Evolutionary conservation across 2,113 vertebrate genomes (phyloP).

Genomic region (Eclectus roratus): DNA sequence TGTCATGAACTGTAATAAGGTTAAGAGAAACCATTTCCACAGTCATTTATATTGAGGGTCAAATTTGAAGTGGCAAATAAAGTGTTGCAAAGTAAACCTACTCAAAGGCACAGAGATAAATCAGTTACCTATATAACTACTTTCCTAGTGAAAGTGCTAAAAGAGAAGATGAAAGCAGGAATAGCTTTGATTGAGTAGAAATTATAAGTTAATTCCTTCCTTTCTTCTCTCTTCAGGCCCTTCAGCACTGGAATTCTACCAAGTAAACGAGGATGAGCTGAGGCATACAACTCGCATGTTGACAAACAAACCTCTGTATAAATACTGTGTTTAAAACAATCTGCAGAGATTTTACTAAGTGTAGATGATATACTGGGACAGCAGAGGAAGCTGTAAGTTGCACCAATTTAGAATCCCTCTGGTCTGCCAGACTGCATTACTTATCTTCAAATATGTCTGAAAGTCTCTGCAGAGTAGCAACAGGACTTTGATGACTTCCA

Average conservation of each 20-base stretch:
- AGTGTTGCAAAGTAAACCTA: neutral
- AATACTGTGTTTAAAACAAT: neutral
- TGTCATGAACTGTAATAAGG: neutral
- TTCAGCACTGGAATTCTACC: neutral
- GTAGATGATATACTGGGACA: neutral
- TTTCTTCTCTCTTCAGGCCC: neutral
- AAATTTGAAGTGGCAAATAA: neutral
- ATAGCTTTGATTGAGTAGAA: neutral
- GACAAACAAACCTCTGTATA: neutral
- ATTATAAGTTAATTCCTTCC: neutral
- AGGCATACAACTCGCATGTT: neutral
- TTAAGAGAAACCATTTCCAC: neutral
- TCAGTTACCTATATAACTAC: neutral
- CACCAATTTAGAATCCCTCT: neutral
- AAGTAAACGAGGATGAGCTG: neutral
- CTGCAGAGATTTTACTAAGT: neutral
- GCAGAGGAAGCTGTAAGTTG: neutral
- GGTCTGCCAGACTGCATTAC: neutral
- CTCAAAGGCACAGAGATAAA: neutral
- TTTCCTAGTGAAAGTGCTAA: neutral
- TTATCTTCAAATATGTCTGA: neutral
- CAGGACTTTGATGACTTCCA: constrained; percentile 1
- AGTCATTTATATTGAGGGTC: neutral
- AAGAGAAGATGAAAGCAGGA: neutral
- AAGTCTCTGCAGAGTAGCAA: neutral